phyloP scores from a whole-genome alignment of 2,888 invertebrate species.

The Hermaeophaga mercurialis region DNA sequence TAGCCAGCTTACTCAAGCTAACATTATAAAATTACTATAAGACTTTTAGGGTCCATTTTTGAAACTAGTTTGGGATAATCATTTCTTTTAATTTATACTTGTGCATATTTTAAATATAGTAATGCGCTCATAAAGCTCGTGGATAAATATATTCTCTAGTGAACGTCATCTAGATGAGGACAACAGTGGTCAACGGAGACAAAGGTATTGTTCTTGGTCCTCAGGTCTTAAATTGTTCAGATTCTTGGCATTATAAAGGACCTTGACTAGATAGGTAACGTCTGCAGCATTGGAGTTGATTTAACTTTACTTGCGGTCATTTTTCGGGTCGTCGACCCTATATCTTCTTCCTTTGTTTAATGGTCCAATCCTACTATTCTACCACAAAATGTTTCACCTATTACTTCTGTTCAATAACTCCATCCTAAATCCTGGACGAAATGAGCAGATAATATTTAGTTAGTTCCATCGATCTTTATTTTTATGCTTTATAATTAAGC shows the following conservation, averaged over 20 bases:
- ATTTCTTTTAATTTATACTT: neutral
- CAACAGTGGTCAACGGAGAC: conserved; percentile 12
- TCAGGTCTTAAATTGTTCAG: conserved; percentile 5
- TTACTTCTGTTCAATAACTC: no score
- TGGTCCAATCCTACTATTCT: conserved; percentile 29
- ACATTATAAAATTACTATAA: neutral
- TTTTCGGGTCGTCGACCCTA: conserved; percentile 42
- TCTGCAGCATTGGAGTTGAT: conserved; percentile 22
- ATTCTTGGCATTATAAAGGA: conserved; percentile 17
- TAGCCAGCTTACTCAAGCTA: neutral
- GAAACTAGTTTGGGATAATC: neutral
- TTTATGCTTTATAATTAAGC: no score
- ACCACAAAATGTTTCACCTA: neutral
- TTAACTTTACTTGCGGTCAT: conserved; percentile 35
- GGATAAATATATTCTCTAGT: neutral
- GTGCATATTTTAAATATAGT: neutral
- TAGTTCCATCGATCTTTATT: no score
- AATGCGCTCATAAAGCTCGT: neutral
- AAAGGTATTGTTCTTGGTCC: conserved; percentile 16
- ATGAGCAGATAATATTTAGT: no score
- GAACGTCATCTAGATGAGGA: conserved; percentile 6
- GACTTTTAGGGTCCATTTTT: neutral
- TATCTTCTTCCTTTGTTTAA: conserved; percentile 36
- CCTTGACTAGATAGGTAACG: conserved; percentile 22
- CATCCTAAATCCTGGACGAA: no score